These are phyloP conservation scores for Brachionus rubens DNA, from an alignment of 1,140 invertebrate genomes.

Conservation along the genomic window DNA sequence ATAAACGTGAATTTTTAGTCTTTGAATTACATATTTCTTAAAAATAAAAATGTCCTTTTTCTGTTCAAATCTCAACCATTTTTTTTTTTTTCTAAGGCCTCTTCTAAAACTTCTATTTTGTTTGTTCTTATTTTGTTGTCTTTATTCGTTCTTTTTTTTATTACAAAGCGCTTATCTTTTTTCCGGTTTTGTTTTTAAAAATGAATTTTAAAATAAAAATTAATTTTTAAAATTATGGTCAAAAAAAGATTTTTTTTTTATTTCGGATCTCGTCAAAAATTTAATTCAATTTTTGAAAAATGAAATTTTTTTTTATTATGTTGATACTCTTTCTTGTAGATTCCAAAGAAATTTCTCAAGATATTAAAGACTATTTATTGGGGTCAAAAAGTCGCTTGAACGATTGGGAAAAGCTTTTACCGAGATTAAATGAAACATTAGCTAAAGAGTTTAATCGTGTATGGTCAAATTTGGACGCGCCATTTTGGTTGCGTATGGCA, in stretches of 20 bases:
- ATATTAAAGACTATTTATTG: neutral
- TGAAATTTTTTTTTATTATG: neutral
- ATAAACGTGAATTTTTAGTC: slow-evolving; percentile 8
- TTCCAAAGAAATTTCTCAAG: neutral
- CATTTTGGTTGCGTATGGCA: slow-evolving; percentile 40
- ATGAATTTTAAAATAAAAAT: slow-evolving; percentile 12
- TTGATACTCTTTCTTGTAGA: no score
- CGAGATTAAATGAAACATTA: slow-evolving; percentile 1
- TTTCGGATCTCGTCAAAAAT: neutral
- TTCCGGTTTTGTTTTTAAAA: neutral
- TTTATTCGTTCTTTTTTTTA: neutral
- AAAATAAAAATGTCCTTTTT: neutral
- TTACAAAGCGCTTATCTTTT: slow-evolving; percentile 8
- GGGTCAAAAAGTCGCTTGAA: slow-evolving; percentile 5
- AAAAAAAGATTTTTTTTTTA: no score
- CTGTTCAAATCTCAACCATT: neutral
- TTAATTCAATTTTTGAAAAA: neutral
- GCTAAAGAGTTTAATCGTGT: neutral
- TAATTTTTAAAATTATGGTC: neutral
- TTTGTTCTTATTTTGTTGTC: neutral
- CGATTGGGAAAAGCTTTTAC: slow-evolving; percentile 10
- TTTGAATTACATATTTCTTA: neutral
- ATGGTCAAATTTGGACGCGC: neutral
- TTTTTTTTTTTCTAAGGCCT: neutral
- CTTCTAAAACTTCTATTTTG: neutral